Evolutionary conservation across 2,888 invertebrate species (phyloP), one percentile per base, ranked within the genome.

Genomic region (Polylopha cassiicola): DNA sequence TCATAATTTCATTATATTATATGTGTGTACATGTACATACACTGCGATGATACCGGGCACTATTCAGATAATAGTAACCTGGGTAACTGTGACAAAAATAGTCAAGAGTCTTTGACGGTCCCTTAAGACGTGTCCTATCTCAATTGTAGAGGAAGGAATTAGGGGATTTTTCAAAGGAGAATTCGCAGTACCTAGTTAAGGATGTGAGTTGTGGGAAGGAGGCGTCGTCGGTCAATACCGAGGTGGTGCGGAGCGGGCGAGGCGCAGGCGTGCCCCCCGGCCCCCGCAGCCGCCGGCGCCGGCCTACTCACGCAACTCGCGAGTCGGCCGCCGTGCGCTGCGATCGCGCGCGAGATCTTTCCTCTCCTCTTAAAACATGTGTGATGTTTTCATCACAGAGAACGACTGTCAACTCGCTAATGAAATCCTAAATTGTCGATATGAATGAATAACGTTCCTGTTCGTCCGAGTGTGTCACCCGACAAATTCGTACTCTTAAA

Each of bases 201-300:
- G 82, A 84, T 77, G 78, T 81, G 79, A 78, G 76, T 73, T 73
- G 78, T 81, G 75, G 77, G 74, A 79, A 80, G 78, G 78, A 82
- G 84, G 82, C 81, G 81, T 78, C 77, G 79, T 82, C 80, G 84
- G 84, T 85, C 84, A 82, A 85, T 85, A 85, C 82, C 77, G 71
- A 79, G 81, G 79, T 81, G 77, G 81, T 66, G 80, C 76, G 73
- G 80, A 55, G 78, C 71, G 76, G 72, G 71, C 54, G 72, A 63
- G 69, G 71, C 80, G 75, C 77, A 75, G 75, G 80, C 75, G 80
- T 74, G 77, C 71, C 67, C 65, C 69, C 70, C 67, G 53, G 52
- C 47, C 51, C 53, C 47, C 51, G 46, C 48, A 49, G 39, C 63
- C 67, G 61, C 65, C 56, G 52, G 57, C 51, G 62, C 63, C 68